Evolutionary conservation across 1,140 invertebrate genomes (phyloP).

Genomic region (Aphidius gifuensis): DNA sequence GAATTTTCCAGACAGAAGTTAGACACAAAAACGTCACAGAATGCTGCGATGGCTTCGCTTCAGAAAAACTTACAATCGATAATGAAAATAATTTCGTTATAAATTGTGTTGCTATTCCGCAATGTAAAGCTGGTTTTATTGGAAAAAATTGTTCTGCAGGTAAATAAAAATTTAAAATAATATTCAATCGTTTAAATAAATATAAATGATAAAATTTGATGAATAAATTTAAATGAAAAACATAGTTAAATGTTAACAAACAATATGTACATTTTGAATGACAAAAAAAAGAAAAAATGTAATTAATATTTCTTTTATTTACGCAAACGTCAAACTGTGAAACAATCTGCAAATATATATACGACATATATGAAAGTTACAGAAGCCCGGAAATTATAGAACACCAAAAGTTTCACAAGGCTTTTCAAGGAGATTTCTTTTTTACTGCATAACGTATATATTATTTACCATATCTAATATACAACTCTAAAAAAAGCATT

Average conservation of each 20-base stretch:
- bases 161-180: conserved; percentile 28
- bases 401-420: conserved; percentile 33
- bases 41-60: conserved; percentile 47
- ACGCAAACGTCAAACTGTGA: background rate
- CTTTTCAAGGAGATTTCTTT: conserved; percentile 22
- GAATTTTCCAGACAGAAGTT: conserved; percentile 36
- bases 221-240: background rate
- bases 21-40: conserved; percentile 39
- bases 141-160: conserved; percentile 37
- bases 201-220: too few relatives aligned
- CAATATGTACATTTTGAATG: background rate
- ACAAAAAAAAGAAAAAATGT: conserved; percentile 8
- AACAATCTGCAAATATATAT: background rate
- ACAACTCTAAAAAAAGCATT: background rate
- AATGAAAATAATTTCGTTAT: conserved; percentile 18
- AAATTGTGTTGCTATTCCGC: conserved; percentile 41
- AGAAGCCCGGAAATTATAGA: conserved; percentile 36
- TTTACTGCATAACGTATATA: background rate
- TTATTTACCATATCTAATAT: background rate
- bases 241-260: conserved; percentile 1
- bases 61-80: conserved; percentile 24
- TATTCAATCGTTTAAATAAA: background rate
- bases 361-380: conserved; percentile 32
- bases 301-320: background rate
- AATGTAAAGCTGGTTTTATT: conserved; percentile 55